Evolutionary conservation across 2,888 invertebrate species (phyloP), one percentile per base, ranked within the genome.

Genomic region (Scaptomyza parva): DNA sequence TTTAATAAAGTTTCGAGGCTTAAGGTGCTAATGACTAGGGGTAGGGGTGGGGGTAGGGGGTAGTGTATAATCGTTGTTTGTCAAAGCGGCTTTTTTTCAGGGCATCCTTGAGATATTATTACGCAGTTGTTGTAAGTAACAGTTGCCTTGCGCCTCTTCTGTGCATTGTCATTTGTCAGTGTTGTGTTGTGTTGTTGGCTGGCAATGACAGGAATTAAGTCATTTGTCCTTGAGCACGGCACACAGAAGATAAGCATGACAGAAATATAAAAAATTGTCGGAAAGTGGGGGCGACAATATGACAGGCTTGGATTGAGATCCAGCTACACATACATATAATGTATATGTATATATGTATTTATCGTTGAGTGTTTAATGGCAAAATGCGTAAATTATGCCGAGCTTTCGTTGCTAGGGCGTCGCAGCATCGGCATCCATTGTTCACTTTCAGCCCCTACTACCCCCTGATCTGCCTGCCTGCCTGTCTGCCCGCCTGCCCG

Each of bases 341-440:
- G n/a, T n/a, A n/a, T 26, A 22, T 17, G 9, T 26, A 20, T 28
- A 12, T 28, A 64, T 22, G 37, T 52, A 54, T 57, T 76, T 66
- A 58, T 18, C 63, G 59, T 60, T 67, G 73, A 90, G 90, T 88
- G 82, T 75, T 88, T 90, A 89, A 89, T 88, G 89, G 81, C 74
- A 69, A 90, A 89, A 89, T 90, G 88, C 87, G 87, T 88, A 87
- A 90, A 89, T 83, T 89, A 86, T 90, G 90, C 84, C 81, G 79
- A 90, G 84, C 37, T 17, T 17, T 35, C 76, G 70, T 60, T 63
- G 61, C 70, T 54, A 61, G 52, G 72, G 51, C 55, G 47, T n/a
- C n/a, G n/a, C n/a, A n/a, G n/a, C 35, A 33, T 8, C 26, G n/a
- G 7, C 57, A 43, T 61, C 64, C 28, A 76, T 81, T 79, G 71